Conservation (phyloP, 2,113 vertebrate species). For the Excalfactoria chinensis region DNA sequence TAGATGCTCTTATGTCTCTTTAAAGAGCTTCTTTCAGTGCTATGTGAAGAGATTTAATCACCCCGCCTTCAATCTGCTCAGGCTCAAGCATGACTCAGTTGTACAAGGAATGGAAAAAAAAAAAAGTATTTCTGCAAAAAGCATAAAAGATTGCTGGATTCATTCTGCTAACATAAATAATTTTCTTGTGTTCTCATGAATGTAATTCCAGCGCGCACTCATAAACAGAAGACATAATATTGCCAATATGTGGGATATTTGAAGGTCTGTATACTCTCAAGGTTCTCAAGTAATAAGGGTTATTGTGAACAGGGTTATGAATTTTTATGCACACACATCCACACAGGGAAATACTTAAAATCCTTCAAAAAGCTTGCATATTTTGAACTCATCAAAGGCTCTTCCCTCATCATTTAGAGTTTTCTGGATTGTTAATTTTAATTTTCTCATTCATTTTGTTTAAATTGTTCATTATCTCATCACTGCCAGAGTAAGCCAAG, state of each 20-base stretch:
- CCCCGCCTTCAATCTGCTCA: background rate
- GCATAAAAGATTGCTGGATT: background rate
- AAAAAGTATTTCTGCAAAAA: background rate
- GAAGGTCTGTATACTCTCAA: background rate
- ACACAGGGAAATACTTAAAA: slow-evolving; percentile 12
- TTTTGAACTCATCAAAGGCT: slow-evolving; percentile 30
- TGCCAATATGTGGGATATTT: background rate
- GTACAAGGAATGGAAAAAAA: background rate
- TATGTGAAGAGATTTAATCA: background rate
- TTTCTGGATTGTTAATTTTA: slow-evolving; percentile 68
- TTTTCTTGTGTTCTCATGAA: background rate
- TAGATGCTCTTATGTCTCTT: background rate
- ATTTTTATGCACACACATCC: slow-evolving; percentile 19
- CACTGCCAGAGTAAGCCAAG: slow-evolving; percentile 11
- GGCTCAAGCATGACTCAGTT: background rate
- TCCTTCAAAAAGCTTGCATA: slow-evolving; percentile 20
- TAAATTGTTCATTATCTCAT: slow-evolving; percentile 58
- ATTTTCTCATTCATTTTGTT: slow-evolving; percentile 60
- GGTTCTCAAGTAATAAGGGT: background rate
- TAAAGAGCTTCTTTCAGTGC: background rate
- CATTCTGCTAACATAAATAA: background rate
- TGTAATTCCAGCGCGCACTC: background rate
- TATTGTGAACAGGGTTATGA: slow-evolving; percentile 5
- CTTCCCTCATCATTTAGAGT: slow-evolving; percentile 43
- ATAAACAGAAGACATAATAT: slow-evolving; percentile 11